Evolutionary conservation across 2,888 invertebrate genomes (phyloP), one percentile per base, ranked within the genome.

Genomic region (Leptinotarsa rubiginosa): DNA sequence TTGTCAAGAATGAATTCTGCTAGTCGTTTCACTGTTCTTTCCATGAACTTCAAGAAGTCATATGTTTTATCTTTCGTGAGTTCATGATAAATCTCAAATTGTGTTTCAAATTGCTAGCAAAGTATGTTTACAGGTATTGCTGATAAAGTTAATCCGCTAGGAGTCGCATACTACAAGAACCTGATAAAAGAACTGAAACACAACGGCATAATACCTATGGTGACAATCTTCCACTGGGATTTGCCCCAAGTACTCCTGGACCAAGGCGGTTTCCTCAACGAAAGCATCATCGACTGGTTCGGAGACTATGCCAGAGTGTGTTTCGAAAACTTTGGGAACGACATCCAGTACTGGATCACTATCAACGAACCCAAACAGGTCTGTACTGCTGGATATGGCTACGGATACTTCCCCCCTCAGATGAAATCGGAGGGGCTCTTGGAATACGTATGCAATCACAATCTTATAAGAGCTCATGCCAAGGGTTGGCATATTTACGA

Each of bases 131-230:
- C 65, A 65, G 95, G 94, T 16, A 88, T 91, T 72, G 89, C 90
- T 16, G 91, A 92, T 81, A 84, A 90, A 25, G 88, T 95, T 47
- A 96, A 94, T 84, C 88, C 89, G 66, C 89, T 90, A 2, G 96
- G 94, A 22, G 89, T 96, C 12, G 88, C 91, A 72, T 79, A 80
- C 68, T 81, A 81, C 75, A 78, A 75, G 20, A 78, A 78, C 56
- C 47, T 81, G 31, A 74, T 81, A 2, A 71, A 31, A 1, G 89
- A 87, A 69, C 86, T 92, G 0, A 81, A 89, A 49, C 87, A 84
- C 64, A 88, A 88, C 70, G 89, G 88, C 16, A 90, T 92, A 20
- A 85, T 88, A 74, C 92, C 92, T 0, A 75, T 89, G n/a, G 82
- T 90, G 12, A 92, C 91, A 16, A 20, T 90, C 0, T 89, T 87